A percentile compares a stretch with the other conserved stretches of the same genome.
These are phyloP conservation scores for Pemphredon lugubris DNA, from an alignment of 2,888 invertebrate genomes.

Conservation along the genomic window DNA sequence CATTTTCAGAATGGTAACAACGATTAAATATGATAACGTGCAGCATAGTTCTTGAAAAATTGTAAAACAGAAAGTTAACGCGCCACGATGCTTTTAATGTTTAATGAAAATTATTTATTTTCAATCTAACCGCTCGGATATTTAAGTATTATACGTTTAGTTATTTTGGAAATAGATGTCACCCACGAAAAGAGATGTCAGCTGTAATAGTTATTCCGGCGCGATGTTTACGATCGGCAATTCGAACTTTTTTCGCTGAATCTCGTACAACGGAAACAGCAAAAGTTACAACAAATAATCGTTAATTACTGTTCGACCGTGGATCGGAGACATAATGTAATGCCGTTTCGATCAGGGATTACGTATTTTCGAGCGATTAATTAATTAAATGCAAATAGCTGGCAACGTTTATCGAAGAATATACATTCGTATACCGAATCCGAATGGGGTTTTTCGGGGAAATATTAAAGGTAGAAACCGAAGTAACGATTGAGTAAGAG, in stretches of 20 bases:
- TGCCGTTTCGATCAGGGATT: conserved; percentile 41
- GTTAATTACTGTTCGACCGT: conserved; percentile 30
- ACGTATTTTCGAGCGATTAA: conserved; percentile 53
- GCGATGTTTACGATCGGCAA: no score
- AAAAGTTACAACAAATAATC: conserved; percentile 22
- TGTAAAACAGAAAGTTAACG: conserved; percentile 2
- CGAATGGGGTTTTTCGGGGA: conserved; percentile 8
- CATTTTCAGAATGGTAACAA: no score
- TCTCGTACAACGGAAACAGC: conserved; percentile 12
- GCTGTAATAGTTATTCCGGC: no score
- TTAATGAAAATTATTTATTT: no score
- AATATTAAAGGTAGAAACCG: background rate
- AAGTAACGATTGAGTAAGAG: conserved; percentile 47
- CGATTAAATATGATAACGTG: no score
- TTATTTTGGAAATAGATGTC: no score
- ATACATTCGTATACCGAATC: conserved; percentile 6
- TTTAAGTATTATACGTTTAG: no score
- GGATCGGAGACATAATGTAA: conserved; percentile 44
- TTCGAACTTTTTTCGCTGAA: no score
- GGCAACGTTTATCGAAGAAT: conserved; percentile 16
- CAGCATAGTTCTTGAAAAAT: background rate
- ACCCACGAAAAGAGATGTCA: no score
- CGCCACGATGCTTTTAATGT: no score
- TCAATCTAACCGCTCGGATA: no score
- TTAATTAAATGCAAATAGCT: conserved; percentile 50